phyloP scores from a whole-genome alignment of 2,113 vertebrate species.

The Scytalopus superciliaris region DNA sequence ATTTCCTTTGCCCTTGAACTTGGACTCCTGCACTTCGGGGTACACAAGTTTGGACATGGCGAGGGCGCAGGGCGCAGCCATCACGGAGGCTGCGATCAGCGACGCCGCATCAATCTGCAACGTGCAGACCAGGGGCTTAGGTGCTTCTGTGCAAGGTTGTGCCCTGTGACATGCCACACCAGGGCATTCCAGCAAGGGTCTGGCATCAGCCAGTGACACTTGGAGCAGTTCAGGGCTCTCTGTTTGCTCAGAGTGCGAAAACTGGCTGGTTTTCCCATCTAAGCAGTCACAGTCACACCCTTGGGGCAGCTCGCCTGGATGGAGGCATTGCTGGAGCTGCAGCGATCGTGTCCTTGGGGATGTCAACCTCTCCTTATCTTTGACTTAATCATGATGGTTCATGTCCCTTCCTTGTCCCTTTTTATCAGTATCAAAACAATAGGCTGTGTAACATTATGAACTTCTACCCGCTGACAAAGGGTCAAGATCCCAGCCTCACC shows the following conservation, averaged over 20 bases:
- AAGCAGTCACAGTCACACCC: accelerated
- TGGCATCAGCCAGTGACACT: not conserved
- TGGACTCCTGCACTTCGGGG: slow-evolving; percentile 87
- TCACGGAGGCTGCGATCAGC: slow-evolving; percentile 91
- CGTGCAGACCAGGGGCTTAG: not conserved
- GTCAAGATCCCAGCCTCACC: not conserved
- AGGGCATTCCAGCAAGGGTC: accelerated
- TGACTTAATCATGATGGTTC: not conserved
- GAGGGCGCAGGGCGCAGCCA: slow-evolving; percentile 93
- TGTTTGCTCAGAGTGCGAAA: not conserved
- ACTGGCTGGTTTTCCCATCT: not conserved
- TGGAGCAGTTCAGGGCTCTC: not conserved
- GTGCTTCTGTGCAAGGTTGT: accelerated
- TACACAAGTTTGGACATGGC: slow-evolving; percentile 91
- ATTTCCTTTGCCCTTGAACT: slow-evolving; percentile 73
- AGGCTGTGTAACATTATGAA: not conserved
- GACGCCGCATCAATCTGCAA: slow-evolving; percentile 87
- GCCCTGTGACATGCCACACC: accelerated
- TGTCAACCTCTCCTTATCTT: not conserved
- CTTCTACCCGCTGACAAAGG: not conserved
- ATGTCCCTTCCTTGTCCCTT: not conserved
- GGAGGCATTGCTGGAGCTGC: not conserved
- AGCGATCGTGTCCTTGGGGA: accelerated
- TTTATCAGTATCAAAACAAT: not conserved
- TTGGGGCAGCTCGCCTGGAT: accelerated